A percentile compares a stretch with the other conserved stretches of the same genome.
Conservation (phyloP, 2,113 vertebrate species). For the Scortum barcoo region DNA sequence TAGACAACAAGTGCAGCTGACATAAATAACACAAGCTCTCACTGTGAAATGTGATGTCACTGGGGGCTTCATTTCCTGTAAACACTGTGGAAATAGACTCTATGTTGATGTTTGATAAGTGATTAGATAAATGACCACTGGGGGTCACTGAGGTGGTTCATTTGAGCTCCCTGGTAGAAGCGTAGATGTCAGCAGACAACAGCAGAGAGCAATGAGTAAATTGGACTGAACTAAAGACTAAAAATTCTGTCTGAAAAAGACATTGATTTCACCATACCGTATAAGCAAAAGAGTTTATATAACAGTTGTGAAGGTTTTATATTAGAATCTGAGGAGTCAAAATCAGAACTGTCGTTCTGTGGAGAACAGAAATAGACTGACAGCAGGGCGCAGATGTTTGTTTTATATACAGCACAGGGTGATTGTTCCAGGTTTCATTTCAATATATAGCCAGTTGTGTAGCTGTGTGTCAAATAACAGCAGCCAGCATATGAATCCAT, state of each 20-base stretch:
- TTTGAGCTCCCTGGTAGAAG: neutral
- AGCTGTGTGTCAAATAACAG: neutral
- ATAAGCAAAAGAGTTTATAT: neutral
- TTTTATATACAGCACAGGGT: too few relatives aligned
- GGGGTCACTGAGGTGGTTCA: conserved; percentile 65
- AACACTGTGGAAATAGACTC: neutral
- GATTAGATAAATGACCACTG: conserved; percentile 58
- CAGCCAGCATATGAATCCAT: neutral
- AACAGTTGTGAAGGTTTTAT: neutral
- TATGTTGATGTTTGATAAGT: neutral
- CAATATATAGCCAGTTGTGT: neutral
- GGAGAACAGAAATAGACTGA: neutral
- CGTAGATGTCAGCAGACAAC: neutral
- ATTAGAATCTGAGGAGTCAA: neutral
- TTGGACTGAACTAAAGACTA: neutral
- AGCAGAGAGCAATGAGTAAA: neutral
- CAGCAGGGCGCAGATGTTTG: neutral
- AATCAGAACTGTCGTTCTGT: neutral
- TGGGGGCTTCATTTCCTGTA: neutral
- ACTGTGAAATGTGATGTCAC: neutral
- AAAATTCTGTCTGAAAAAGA: neutral
- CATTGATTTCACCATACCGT: neutral
- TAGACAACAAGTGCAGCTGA: neutral
- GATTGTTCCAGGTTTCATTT: neutral
- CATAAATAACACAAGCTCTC: neutral